Base-by-base conservation (phyloP, 2,113 vertebrate species). In the Dunckerocampus dactyliophorus region DNA sequence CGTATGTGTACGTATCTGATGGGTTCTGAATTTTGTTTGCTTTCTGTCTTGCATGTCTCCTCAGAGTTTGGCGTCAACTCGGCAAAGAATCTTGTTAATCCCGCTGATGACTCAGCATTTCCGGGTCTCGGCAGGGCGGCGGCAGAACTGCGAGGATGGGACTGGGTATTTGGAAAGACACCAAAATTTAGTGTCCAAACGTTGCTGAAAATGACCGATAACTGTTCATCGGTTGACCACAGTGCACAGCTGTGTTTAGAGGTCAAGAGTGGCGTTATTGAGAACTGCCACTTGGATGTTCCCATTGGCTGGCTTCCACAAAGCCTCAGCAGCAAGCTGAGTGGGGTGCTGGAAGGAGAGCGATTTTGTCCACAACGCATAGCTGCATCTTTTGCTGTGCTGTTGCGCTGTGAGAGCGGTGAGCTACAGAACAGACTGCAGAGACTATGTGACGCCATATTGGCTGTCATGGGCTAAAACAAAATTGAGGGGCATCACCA, bases 151-250 rank as follows among this genome's bases (percentile, higher is more conserved):
- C 88, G 87, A 24, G 75, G 82, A 17, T 99, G 97, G 97, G 92
- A 96, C 0, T 99, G 96, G 96, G 79, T 92, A 0, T 98, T 94
- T n/a, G 94, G 94, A 19, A 93, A 87, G 86, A 99, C 92, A 0
- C 97, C 96, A 0, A 94, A 93, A 63, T 99, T 99, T 79, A 92
- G 82, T 0, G 0, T 98, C 48, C 82, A 76, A 28, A 92, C 90
- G 0, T 67, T 57, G 22, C 88, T 97, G 67, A 77, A 80, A 5
- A 68, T 95, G 51, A 15, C n/a, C 0, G 82, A 89, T 37, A 65
- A 78, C 20, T 51, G 0, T 0, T 8, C 34, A 0, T 10, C 7
- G 0, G 21, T 46, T 3, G 13, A 6, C 34, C 16, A 61, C 63
- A 52, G 57, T 0, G 80, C 72, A 6, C 11, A 0, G 20, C 63